These are phyloP conservation scores for Cossypha dichroa DNA, from an alignment of 2,797 vertebrate species.

Conservation along the genomic window DNA sequence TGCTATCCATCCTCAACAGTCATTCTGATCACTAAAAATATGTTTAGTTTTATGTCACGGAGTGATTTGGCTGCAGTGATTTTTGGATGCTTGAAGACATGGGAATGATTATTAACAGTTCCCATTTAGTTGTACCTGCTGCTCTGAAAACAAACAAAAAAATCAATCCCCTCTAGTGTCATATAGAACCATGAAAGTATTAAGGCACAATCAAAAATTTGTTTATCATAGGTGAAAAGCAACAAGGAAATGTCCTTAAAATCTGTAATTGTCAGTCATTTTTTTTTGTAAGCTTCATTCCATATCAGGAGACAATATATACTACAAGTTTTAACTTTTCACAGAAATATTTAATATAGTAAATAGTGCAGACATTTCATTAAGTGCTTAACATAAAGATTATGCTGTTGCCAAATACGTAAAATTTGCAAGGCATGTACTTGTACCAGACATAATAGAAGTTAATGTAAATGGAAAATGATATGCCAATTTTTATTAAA, in stretches of 20 bases:
- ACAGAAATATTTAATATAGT: neutral
- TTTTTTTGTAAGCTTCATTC: neutral
- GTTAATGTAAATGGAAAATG: neutral
- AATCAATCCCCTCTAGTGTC: rapidly evolving
- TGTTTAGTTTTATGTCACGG: neutral
- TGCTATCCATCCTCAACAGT: neutral
- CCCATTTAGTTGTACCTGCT: neutral
- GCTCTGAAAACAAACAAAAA: neutral
- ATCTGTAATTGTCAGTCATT: too few relatives aligned
- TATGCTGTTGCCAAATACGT: neutral
- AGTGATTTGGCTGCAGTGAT: neutral
- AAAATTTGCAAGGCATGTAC: neutral
- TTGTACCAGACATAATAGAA: neutral
- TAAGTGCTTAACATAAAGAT: neutral
- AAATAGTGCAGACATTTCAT: neutral
- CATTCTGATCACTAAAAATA: neutral
- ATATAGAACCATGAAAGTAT: neutral
- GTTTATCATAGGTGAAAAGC: neutral
- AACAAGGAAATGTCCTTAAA: neutral
- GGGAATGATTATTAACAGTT: neutral
- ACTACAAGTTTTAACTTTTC: neutral
- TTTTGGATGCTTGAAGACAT: neutral
- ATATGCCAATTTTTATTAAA: neutral
- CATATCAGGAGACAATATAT: neutral
- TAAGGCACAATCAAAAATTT: neutral